These are phyloP conservation scores for Pemphigus obesinymphae DNA, from an alignment of 1,140 invertebrate species.

Conservation along the genomic window DNA sequence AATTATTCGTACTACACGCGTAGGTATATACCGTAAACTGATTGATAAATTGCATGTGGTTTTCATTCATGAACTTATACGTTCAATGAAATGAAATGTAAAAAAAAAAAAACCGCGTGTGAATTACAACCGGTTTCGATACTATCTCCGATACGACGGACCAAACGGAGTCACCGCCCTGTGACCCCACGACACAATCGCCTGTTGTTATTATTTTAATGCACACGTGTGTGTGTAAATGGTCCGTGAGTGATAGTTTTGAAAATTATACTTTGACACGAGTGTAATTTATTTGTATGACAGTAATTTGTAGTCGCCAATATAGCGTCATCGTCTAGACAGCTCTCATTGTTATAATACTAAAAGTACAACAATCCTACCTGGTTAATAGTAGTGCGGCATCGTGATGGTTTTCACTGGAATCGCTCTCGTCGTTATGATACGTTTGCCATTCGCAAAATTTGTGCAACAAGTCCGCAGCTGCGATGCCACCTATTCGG, in stretches of 20 bases:
- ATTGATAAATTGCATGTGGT: constrained; percentile 6
- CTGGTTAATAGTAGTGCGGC: constrained; percentile 70
- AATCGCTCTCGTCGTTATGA: constrained; percentile 55
- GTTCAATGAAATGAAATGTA: background rate
- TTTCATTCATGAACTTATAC: constrained; percentile 16
- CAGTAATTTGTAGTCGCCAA: background rate
- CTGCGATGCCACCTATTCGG: constrained; percentile 51
- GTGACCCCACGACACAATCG: background rate
- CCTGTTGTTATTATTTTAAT: background rate
- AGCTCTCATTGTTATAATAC: background rate
- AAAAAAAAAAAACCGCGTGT: constrained; percentile 9
- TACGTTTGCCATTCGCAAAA: constrained; percentile 69
- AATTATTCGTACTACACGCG: background rate
- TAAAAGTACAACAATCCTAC: constrained; percentile 51
- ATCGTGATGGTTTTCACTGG: constrained; percentile 60
- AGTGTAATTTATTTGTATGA: background rate
- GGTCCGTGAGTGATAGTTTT: background rate
- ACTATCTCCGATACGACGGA: background rate
- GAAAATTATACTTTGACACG: background rate
- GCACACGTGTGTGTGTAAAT: background rate
- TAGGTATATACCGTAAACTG: background rate
- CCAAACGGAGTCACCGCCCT: constrained; percentile 9
- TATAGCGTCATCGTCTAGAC: background rate
- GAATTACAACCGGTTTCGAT: constrained; percentile 29
- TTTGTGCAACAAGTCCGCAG: constrained; percentile 62